phyloP scores from a whole-genome alignment of 2,113 vertebrate genomes.

The Spea multiplicata region DNA sequence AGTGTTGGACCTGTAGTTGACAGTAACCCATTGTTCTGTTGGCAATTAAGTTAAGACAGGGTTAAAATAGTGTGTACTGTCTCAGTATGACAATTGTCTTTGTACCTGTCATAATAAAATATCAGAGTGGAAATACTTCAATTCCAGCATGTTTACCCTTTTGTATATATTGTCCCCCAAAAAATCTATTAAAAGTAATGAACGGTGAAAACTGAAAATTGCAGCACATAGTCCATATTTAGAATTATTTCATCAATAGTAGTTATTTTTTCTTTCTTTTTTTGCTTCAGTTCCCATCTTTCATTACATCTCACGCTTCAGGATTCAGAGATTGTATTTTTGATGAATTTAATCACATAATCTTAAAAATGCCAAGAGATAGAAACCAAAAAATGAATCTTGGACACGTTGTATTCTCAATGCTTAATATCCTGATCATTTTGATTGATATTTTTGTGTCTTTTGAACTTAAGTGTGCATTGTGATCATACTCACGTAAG shows the following conservation, averaged over 20 bases:
- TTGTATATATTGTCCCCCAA: too few relatives aligned
- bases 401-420: not conserved
- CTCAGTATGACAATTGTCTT: too few relatives aligned
- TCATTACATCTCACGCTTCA: constrained; percentile 17
- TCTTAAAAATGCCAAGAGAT: constrained; percentile 29
- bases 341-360: constrained; percentile 38
- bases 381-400: constrained; percentile 5
- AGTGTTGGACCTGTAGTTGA: too few relatives aligned
- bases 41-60: too few relatives aligned
- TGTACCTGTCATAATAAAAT: too few relatives aligned
- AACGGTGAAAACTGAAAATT: too few relatives aligned
- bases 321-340: constrained; percentile 33
- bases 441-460: constrained; percentile 24
- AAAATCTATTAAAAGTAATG: too few relatives aligned
- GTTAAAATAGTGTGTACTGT: too few relatives aligned
- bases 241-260: constrained; percentile 2
- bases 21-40: too few relatives aligned
- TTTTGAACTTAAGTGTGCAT: constrained; percentile 20
- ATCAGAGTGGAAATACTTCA: too few relatives aligned
- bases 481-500: constrained; percentile 27
- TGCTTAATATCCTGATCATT: constrained; percentile 32
- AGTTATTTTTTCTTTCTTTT: not conserved
- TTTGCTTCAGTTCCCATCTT: not conserved
- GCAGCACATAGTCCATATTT: not conserved
- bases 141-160: too few relatives aligned